These are phyloP conservation scores for Sarcophaga variegata DNA, from an alignment of 2,888 invertebrate genomes.

Conservation along the genomic window DNA sequence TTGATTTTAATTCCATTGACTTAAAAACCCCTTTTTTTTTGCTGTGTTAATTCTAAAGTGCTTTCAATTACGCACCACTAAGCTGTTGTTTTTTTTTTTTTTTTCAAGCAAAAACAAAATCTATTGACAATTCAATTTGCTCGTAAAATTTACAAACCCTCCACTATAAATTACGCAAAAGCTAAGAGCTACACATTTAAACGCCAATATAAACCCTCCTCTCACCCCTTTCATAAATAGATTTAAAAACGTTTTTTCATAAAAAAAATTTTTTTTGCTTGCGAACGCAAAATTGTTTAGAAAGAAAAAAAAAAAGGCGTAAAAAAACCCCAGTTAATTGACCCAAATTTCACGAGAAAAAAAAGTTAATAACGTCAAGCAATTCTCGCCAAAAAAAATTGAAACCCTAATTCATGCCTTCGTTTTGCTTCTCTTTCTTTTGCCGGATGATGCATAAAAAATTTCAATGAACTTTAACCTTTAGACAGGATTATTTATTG, in stretches of 20 bases:
- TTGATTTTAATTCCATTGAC: too few relatives aligned
- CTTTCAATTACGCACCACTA: too few relatives aligned
- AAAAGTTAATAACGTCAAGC: slow-evolving; percentile 10
- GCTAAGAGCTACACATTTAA: not conserved
- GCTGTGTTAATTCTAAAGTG: too few relatives aligned
- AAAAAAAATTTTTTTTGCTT: not conserved
- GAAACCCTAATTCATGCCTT: not conserved
- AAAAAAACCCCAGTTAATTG: slow-evolving; percentile 15
- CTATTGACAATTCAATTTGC: slow-evolving; percentile 24
- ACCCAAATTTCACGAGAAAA: slow-evolving; percentile 43
- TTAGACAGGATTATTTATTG: slow-evolving; percentile 43
- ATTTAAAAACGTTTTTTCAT: slow-evolving; percentile 15
- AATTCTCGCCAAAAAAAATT: too few relatives aligned
- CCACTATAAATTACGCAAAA: slow-evolving; percentile 14
- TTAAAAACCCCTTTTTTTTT: not conserved
- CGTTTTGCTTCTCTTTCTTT: not conserved
- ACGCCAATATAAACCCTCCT: slow-evolving; percentile 1
- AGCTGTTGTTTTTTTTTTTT: too few relatives aligned
- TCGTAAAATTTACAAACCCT: slow-evolving; percentile 25
- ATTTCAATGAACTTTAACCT: slow-evolving; percentile 61
- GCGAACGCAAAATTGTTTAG: slow-evolving; percentile 15
- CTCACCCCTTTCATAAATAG: not conserved
- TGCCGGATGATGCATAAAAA: not conserved
- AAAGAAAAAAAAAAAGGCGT: not conserved
- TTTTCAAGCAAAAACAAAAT: too few relatives aligned